Evolutionary conservation across 1,140 invertebrate species (phyloP).

Genomic region (Dendroctonus valens): DNA sequence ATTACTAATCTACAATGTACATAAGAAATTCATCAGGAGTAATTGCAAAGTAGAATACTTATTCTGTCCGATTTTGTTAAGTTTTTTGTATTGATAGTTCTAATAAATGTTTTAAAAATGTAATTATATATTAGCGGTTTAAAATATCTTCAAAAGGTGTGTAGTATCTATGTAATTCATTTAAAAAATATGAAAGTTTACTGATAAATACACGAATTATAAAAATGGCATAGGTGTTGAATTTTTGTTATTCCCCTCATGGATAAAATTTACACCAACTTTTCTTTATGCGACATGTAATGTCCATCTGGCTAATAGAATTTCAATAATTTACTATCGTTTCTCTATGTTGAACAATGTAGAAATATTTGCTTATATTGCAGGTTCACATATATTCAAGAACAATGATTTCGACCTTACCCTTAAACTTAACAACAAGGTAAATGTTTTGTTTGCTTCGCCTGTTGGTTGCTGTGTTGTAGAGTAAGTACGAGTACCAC

Average conservation of each 20-base stretch:
- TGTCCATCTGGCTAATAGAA: too few species aligned
- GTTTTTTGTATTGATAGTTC: slow-evolving; percentile 24
- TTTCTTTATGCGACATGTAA: too few species aligned
- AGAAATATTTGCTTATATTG: too few species aligned
- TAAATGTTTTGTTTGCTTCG: too few species aligned
- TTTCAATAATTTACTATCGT: too few species aligned
- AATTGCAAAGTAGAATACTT: slow-evolving; percentile 4
- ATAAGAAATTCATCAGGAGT: slow-evolving; percentile 3
- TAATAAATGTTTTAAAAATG: slow-evolving; percentile 35
- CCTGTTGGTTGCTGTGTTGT: too few species aligned
- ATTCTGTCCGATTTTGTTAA: slow-evolving; percentile 24
- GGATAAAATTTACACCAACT: too few species aligned
- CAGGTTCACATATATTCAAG: too few species aligned
- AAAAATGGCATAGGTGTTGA: not conserved
- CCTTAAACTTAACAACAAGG: too few species aligned
- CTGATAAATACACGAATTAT: slow-evolving; percentile 27
- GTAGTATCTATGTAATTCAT: slow-evolving; percentile 32
- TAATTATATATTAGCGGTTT: slow-evolving; percentile 31
- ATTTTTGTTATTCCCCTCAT: too few species aligned
- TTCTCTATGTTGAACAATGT: too few species aligned
- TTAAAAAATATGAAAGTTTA: slow-evolving; percentile 31
- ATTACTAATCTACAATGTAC: slow-evolving; percentile 8
- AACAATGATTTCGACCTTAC: too few species aligned
- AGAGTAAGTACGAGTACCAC: not conserved
- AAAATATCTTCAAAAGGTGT: slow-evolving; percentile 30